Percentiles rank a stretch among this genome's conserved stretches.
These are phyloP conservation scores for Mesorhabditis sp. DNA, from an alignment of 2,888 invertebrate species.

Conservation along the genomic window DNA sequence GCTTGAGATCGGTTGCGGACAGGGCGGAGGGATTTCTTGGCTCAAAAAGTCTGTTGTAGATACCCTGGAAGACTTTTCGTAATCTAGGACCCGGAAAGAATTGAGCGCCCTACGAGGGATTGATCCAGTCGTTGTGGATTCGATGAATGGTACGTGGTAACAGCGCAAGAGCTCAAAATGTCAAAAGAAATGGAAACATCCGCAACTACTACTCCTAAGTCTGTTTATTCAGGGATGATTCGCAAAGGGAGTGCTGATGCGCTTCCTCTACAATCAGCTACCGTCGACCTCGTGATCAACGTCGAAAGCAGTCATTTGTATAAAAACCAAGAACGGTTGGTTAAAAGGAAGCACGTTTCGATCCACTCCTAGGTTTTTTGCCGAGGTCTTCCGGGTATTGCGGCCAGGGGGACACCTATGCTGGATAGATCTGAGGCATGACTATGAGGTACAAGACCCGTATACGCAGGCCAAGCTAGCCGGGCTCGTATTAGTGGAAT, in stretches of 20 bases:
- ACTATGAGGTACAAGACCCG: not conserved
- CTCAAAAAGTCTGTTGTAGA: not conserved
- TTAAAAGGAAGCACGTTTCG: not conserved
- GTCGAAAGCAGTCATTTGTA: slow-evolving; percentile 6
- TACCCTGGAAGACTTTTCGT: not conserved
- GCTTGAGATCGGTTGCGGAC: slow-evolving; percentile 5
- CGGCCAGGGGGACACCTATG: not conserved
- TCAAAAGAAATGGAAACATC: not conserved
- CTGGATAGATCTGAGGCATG: slow-evolving; percentile 4
- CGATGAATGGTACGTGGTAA: not conserved
- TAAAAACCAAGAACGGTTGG: not conserved
- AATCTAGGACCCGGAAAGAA: not conserved
- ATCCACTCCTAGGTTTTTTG: not conserved
- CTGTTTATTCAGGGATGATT: not conserved
- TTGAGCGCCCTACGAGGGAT: not conserved
- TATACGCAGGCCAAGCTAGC: not conserved
- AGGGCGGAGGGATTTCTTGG: not conserved
- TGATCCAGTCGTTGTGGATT: not conserved
- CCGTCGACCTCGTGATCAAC: not conserved
- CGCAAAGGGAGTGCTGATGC: not conserved
- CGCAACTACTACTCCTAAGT: not conserved
- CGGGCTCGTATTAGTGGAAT: not conserved
- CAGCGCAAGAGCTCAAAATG: not conserved
- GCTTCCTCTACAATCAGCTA: slow-evolving; percentile 2
- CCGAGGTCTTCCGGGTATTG: not conserved